Conservation (phyloP, 2,797 vertebrate species). For the Urophycis tenuis region DNA sequence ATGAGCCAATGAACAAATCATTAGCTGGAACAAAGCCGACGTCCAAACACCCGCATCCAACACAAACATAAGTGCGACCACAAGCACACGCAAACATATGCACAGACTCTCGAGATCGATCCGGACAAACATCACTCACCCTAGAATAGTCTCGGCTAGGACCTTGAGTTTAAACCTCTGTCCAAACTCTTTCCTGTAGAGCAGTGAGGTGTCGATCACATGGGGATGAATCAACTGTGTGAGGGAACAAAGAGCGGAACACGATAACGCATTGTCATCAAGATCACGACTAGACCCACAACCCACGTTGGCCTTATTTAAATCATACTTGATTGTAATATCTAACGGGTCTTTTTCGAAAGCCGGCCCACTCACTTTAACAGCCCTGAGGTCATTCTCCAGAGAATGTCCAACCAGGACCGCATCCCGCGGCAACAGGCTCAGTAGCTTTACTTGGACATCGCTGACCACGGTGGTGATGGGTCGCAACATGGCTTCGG, state of each 20-base stretch:
- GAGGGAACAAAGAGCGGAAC: slow-evolving; percentile 17
- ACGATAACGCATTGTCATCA: not conserved
- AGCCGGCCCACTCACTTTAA: slow-evolving; percentile 71
- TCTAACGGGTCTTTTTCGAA: not conserved
- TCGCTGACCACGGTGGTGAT: slow-evolving; percentile 75
- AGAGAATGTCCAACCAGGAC: slow-evolving; percentile 88
- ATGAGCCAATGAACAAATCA: not conserved
- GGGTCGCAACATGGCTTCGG: slow-evolving; percentile 69
- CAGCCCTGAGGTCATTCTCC: slow-evolving; percentile 75
- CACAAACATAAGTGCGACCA: not conserved
- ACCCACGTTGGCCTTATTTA: too few species aligned
- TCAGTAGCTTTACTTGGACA: slow-evolving; percentile 70
- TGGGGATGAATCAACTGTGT: slow-evolving; percentile 81
- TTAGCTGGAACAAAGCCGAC: not conserved
- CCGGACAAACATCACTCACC: slow-evolving; percentile 64
- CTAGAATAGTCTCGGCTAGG: slow-evolving; percentile 76
- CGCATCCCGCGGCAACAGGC: slow-evolving; percentile 75
- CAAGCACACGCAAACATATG: not conserved
- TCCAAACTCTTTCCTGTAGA: slow-evolving; percentile 73
- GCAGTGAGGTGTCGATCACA: slow-evolving; percentile 85
- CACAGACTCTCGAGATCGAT: too few species aligned
- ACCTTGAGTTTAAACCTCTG: slow-evolving; percentile 82
- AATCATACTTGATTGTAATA: not conserved
- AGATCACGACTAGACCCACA: not conserved
- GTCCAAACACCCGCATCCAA: not conserved